These are phyloP conservation scores for Leptopterna dolabrata DNA, from an alignment of 2,888 invertebrate genomes.

Conservation along the genomic window DNA sequence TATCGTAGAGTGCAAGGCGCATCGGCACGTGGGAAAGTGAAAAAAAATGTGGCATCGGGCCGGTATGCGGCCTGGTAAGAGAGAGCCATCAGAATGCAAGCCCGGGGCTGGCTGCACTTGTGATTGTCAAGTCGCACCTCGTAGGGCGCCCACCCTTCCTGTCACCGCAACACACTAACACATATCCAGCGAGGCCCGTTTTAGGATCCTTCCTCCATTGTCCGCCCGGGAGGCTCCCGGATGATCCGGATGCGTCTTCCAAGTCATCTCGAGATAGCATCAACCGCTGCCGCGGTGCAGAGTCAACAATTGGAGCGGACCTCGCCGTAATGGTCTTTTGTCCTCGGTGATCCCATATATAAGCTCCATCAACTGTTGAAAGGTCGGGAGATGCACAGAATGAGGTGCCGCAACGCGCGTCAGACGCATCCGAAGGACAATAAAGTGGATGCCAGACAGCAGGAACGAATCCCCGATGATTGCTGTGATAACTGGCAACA, in stretches of 20 bases:
- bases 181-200: background rate
- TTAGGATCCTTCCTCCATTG: background rate
- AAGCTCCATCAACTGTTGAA: too few relatives aligned
- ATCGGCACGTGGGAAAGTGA: slow-evolving; percentile 10
- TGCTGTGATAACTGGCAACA: too few relatives aligned
- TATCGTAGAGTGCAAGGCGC: background rate
- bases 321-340: background rate
- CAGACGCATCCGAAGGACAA: too few relatives aligned
- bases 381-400: too few relatives aligned
- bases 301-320: background rate
- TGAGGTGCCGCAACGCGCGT: too few relatives aligned
- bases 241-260: background rate
- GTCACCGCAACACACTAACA: slow-evolving; percentile 28
- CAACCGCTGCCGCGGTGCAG: background rate
- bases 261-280: background rate
- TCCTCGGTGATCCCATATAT: background rate
- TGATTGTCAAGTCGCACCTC: slow-evolving; percentile 37
- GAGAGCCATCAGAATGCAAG: slow-evolving; percentile 43
- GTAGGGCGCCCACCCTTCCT: background rate
- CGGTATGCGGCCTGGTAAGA: slow-evolving; percentile 1
- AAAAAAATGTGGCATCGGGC: background rate
- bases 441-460: too few relatives aligned
- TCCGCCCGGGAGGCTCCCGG: background rate
- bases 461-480: too few relatives aligned
- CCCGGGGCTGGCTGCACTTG: slow-evolving; percentile 20